Evolutionary conservation across 2,113 vertebrate genomes (phyloP).

Genomic region (Aegotheles bennettii): DNA sequence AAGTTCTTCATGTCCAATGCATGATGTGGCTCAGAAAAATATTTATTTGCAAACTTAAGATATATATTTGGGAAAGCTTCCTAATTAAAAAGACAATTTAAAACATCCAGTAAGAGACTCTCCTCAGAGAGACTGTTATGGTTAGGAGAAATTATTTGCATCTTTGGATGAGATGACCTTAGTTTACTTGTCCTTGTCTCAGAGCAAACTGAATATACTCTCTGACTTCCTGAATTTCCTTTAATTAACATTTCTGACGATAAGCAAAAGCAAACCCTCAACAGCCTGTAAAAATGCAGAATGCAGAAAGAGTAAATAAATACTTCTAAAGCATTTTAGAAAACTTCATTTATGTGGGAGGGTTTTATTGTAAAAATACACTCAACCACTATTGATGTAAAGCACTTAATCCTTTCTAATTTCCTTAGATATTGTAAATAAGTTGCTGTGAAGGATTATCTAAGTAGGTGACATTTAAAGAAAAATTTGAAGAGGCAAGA

Average conservation of each 20-base stretch:
- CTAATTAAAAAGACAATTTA: background rate
- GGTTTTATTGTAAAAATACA: background rate
- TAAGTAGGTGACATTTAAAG: background rate
- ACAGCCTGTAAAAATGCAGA: background rate
- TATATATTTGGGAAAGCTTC: background rate
- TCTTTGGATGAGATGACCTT: background rate
- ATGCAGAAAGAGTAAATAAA: background rate
- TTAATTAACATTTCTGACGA: background rate
- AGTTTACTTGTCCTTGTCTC: background rate
- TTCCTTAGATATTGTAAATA: background rate
- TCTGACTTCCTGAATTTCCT: background rate
- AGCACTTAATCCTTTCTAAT: background rate
- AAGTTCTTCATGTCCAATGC: background rate
- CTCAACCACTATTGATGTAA: background rate
- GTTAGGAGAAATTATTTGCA: background rate
- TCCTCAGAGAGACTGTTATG: background rate
- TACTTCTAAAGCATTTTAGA: background rate
- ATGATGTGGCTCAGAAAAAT: background rate
- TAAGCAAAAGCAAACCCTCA: background rate
- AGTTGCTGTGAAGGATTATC: background rate
- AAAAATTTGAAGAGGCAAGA: background rate
- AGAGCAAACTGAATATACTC: background rate
- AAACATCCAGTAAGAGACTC: background rate
- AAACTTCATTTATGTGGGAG: background rate
- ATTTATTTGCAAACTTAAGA: background rate